Evolutionary conservation across 2,888 invertebrate species (phyloP), one percentile per base, ranked within the genome.

Genomic region (Dendrolimus pini): DNA sequence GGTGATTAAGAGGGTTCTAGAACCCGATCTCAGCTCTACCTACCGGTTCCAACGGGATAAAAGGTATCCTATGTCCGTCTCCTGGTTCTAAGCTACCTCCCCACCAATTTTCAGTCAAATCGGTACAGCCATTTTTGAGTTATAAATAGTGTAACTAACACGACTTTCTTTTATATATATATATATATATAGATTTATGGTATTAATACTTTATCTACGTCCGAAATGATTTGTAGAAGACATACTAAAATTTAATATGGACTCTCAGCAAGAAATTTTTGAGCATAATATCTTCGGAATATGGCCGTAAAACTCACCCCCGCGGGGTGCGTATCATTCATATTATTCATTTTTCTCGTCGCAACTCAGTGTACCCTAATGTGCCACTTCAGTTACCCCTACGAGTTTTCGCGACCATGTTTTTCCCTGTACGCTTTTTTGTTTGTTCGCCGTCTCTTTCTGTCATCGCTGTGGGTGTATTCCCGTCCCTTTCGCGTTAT

Each of bases 321-420:
- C 77, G 66, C 55, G 68, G 74, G 80, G 78, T 74, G 75, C 78
- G 83, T 77, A 10, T 47, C 47, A 47, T 47, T 47, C 47, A 12
- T 83, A 84, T 86, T 84, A 88, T 84, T 88, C 89, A 89, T 88
- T 86, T 87, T 85, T 83, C 83, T 80, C 78, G 75, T 82, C 70
- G 69, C 81, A 78, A 78, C 77, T 74, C 75, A 79, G 84, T 82
- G 82, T 70, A 69, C 80, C 78, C 86, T 88, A 90, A 89, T 89
- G 84, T 86, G 80, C 80, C 81, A 85, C 87, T 89, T 80, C 79
- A 80, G 75, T 76, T 81, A 82, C 89, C 89, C 89, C 86, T 85
- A 85, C 82, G 83, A 74, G 72, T 70, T 82, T 85, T 84, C 83
- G 84, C 86, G 77, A 84, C 87, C 89, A 88, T 88, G 88, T 88